phyloP scores from a whole-genome alignment of 2,797 vertebrate genomes.

The Dicrostonyx torquatus region DNA sequence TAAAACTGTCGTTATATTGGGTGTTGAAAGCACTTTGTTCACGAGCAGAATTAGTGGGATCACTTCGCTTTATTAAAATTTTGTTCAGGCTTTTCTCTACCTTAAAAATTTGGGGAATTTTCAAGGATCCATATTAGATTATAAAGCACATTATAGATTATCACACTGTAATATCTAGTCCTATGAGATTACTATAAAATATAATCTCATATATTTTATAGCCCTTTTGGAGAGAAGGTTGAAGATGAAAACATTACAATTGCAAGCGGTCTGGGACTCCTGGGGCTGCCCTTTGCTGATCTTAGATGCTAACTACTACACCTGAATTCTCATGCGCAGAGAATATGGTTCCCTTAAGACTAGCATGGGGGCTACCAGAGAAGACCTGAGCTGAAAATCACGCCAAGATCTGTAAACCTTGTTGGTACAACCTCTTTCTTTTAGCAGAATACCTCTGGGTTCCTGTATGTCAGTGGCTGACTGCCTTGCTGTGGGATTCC shows the following conservation, averaged over 20 bases:
- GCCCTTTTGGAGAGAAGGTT: slow-evolving; percentile 18
- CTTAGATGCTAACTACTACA: background rate
- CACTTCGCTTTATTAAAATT: slow-evolving; percentile 17
- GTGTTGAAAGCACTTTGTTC: background rate
- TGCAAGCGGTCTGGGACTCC: background rate
- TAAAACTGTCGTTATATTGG: slow-evolving; percentile 17
- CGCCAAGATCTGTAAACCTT: slow-evolving; percentile 11
- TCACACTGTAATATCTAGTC: slow-evolving; percentile 42
- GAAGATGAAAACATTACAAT: slow-evolving; percentile 14
- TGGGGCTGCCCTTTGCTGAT: background rate
- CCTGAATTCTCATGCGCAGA: background rate
- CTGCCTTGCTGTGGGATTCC: background rate
- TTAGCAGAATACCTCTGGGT: slow-evolving; percentile 10
- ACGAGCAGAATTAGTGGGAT: background rate
- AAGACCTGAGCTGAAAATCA: slow-evolving; percentile 34
- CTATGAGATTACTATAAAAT: background rate
- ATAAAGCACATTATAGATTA: background rate
- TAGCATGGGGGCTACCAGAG: background rate
- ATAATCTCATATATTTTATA: slow-evolving; percentile 13
- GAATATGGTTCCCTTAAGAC: slow-evolving; percentile 33
- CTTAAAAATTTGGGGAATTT: background rate
- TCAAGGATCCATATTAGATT: background rate
- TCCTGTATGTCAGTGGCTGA: background rate
- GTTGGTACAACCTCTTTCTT: background rate
- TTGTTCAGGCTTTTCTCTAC: background rate